These are phyloP conservation scores for Petaurus breviceps DNA, from an alignment of 2,113 vertebrate species.

Conservation along the genomic window DNA sequence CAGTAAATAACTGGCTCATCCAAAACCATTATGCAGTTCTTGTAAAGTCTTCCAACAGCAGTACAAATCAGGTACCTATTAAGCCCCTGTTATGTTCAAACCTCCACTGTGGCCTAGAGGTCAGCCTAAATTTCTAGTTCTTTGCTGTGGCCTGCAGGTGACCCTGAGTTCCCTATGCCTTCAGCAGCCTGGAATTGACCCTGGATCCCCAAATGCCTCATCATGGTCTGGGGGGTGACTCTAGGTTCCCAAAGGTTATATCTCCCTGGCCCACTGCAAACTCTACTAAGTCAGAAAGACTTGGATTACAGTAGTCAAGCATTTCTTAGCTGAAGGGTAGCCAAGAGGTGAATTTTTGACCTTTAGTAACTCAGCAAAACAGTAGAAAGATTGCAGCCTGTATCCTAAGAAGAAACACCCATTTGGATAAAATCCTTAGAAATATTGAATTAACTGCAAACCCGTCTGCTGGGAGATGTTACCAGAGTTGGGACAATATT, in stretches of 20 bases:
- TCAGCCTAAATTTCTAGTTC: neutral
- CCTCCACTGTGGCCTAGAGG: neutral
- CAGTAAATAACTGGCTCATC: neutral
- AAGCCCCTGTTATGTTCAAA: neutral
- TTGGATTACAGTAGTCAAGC: neutral
- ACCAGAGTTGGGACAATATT: neutral
- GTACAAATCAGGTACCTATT: neutral
- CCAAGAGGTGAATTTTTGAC: neutral
- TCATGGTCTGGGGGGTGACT: neutral
- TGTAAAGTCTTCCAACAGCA: neutral
- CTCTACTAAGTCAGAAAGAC: neutral
- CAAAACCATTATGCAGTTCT: neutral
- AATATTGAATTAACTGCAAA: neutral
- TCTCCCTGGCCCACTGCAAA: too few relatives aligned
- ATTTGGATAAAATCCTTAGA: neutral
- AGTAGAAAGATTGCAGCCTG: neutral
- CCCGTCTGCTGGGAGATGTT: neutral
- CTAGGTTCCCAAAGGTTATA: neutral
- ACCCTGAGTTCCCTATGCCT: neutral
- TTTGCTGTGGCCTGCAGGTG: neutral
- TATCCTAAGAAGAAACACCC: neutral
- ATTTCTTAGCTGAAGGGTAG: neutral
- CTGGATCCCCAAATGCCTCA: neutral
- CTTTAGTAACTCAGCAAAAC: neutral
- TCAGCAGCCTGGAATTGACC: neutral